Evolutionary conservation across 2,113 vertebrate genomes (phyloP).

Genomic region (Apus apus): DNA sequence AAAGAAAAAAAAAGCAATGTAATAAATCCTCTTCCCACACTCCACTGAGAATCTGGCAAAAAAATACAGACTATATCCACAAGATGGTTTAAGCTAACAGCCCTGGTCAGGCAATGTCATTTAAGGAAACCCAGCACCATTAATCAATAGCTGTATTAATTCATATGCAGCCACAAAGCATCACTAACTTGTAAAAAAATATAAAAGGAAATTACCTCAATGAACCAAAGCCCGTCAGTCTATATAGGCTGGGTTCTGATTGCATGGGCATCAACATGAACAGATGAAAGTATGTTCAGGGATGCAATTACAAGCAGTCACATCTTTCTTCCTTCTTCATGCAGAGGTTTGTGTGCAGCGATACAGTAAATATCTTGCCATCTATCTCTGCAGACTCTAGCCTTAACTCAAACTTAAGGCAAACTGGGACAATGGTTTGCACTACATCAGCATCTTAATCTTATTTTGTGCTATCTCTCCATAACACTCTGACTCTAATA

Average conservation of each 20-base stretch:
- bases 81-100: not conserved
- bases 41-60: not conserved
- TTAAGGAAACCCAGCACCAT: not conserved
- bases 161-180: not conserved
- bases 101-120: not conserved
- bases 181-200: not conserved
- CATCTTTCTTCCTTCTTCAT: not conserved
- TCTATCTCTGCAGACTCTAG: not conserved
- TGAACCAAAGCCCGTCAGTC: not conserved
- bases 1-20: not conserved
- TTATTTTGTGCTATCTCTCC: not conserved
- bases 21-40: not conserved
- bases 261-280: not conserved
- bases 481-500: not conserved
- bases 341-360: not conserved
- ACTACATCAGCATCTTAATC: not conserved
- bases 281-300: accelerated
- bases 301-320: not conserved
- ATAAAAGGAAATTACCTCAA: not conserved
- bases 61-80: not conserved
- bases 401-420: not conserved
- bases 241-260: not conserved
- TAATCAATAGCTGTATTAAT: not conserved
- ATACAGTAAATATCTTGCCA: not conserved
- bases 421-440: not conserved